Evolutionary conservation across 2,113 vertebrate species (phyloP), one percentile per base, ranked within the genome.

Genomic region (Ailuropoda melanoleuca): DNA sequence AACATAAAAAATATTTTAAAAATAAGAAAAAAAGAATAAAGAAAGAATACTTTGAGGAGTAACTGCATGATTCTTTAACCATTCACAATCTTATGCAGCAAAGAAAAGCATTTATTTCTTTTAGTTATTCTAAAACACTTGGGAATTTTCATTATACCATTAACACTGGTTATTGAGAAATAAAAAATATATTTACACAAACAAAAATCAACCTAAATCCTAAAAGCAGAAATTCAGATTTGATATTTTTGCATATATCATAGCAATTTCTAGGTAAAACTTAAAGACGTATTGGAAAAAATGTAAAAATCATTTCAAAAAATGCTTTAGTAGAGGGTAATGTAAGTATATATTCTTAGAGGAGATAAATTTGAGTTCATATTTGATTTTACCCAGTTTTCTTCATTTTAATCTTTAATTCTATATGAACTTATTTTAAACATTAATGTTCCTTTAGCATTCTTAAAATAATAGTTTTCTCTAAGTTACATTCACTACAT

Each of bases 391-490:
- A 77, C 8, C 17, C 66, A 92, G 58, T 37, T 89, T 92, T 88
- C 37, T 53, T 92, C 23, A 78, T 43, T 80, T 34, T 92, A 75
- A 60, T 26, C 26, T 88, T 53, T 85, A 83, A 91, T 81, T 80
- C 60, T 55, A 86, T 18, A 37, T 7, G 17, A 89, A 95, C 24
- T 86, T 86, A 96, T 81, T 70, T 92, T 95, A 95, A 97, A 77
- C 1, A 56, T 64, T 13, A 72, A 24, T 82, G 66, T 93, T 74
- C 48, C 34, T 64, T 48, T 31, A 84, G n/a, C 4, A 75, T 21
- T 80, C 29, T 62, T 89, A 34, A 93, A 88, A 50, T 87, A 93
- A 84, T 34, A 50, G 4, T 84, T 93, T 95, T 88, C 31, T 86
- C 43, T 88, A 68, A 0, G 37, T 58, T 26, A 34, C 17, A 82